Evolutionary conservation across 1,140 invertebrate genomes (phyloP).

Genomic region (Aphelinus certus): DNA sequence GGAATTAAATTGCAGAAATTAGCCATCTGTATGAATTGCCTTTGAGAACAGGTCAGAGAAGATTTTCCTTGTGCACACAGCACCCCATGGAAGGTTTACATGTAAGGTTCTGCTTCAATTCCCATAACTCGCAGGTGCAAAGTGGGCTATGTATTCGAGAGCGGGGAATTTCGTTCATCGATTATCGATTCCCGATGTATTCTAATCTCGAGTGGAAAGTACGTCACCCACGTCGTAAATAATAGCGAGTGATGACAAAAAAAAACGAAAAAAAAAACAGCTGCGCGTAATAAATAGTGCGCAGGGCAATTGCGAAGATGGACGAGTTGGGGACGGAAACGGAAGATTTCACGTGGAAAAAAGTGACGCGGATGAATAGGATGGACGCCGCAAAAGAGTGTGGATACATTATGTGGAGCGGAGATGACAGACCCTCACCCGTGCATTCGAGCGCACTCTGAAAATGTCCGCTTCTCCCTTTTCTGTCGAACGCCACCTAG

Average conservation of each 20-base stretch:
- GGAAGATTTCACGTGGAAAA: too few species aligned
- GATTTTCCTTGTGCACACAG: too few species aligned
- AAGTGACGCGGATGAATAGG: too few species aligned
- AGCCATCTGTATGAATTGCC: background rate
- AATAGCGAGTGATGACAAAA: background rate
- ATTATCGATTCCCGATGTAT: constrained; percentile 21
- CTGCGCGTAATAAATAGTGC: background rate
- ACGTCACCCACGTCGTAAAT: constrained; percentile 10
- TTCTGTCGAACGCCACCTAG: background rate
- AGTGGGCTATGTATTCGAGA: too few species aligned
- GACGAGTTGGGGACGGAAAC: background rate
- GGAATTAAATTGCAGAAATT: constrained; percentile 4
- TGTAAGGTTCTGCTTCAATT: background rate
- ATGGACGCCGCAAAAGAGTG: too few species aligned
- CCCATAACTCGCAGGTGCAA: background rate
- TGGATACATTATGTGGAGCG: too few species aligned
- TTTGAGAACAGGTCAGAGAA: too few species aligned
- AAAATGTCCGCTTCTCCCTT: background rate
- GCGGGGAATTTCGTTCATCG: background rate
- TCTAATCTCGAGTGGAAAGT: constrained; percentile 21
- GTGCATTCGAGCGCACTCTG: background rate
- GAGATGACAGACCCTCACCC: too few species aligned
- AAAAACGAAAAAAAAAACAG: background rate
- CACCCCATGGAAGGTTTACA: background rate
- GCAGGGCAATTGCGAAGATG: constrained; percentile 6